A percentile compares a stretch with the other conserved stretches of the same genome.
These are phyloP conservation scores for Ceuthmochares aereus DNA, from an alignment of 2,113 vertebrate genomes.

Conservation along the genomic window DNA sequence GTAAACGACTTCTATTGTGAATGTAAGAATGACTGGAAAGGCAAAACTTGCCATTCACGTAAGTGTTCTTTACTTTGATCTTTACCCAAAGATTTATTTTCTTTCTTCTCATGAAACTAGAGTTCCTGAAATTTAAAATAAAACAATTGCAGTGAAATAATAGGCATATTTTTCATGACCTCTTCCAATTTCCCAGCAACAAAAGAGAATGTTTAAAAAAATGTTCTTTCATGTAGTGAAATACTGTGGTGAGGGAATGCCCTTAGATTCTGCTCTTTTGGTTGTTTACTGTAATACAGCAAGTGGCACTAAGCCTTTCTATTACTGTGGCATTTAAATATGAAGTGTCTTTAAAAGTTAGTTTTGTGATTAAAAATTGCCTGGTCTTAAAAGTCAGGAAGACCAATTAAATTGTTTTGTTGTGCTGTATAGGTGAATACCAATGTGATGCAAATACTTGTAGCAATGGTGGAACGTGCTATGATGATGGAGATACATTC, in stretches of 20 bases:
- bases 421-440: constrained; percentile 83
- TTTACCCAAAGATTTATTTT: constrained; percentile 21
- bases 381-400: neutral
- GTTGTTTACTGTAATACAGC: neutral
- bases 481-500: constrained; percentile 90
- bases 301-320: neutral
- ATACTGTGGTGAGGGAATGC: neutral
- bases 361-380: neutral
- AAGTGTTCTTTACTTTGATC: constrained; percentile 73
- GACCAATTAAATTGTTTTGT: neutral
- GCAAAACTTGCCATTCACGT: constrained; percentile 95
- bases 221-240: neutral
- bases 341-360: neutral
- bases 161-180: neutral
- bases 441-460: constrained; percentile 93
- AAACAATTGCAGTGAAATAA: constrained; percentile 21
- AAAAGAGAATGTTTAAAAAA: neutral
- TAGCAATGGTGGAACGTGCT: constrained; percentile 92
- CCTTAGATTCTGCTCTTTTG: neutral
- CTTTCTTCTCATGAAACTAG: neutral
- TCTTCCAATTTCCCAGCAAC: neutral
- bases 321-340: neutral
- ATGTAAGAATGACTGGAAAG: constrained; percentile 92
- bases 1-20: constrained; percentile 93
- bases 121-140: constrained; percentile 60